Percentiles rank a stretch among this genome's conserved stretches.
Conservation (phyloP, 2,888 invertebrate genomes). For the Drosophila greeni region DNA sequence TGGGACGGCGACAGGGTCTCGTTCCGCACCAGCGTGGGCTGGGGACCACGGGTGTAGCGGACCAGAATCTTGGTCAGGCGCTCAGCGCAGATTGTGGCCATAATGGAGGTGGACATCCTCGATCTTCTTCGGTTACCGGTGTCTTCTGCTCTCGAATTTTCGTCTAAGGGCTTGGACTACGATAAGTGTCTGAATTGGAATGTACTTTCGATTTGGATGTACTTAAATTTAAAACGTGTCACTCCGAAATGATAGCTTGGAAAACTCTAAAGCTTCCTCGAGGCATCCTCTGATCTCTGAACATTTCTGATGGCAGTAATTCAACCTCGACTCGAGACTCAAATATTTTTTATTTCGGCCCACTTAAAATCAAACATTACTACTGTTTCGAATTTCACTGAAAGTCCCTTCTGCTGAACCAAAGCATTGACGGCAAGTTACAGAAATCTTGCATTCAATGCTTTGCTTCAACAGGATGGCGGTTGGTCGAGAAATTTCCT, state of each 20-base stretch:
- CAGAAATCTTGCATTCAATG: not conserved
- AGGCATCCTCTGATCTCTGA: not conserved
- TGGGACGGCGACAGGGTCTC: conserved; percentile 4
- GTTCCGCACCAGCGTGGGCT: conserved; percentile 29
- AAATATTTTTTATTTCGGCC: not conserved
- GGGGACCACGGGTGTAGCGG: conserved; percentile 44
- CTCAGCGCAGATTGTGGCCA: conserved; percentile 64
- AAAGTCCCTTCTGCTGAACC: not conserved
- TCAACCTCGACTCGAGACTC: not conserved
- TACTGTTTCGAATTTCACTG: not conserved
- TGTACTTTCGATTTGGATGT: conserved; percentile 37
- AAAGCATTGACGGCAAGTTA: not conserved
- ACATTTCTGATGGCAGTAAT: no score
- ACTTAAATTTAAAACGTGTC: conserved; percentile 22
- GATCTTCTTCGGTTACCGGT: not conserved
- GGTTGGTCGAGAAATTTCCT: not conserved
- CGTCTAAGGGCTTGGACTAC: not conserved
- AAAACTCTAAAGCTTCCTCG: conserved; percentile 1
- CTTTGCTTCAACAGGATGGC: not conserved
- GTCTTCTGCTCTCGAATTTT: conserved; percentile 7
- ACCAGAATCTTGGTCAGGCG: conserved; percentile 58
- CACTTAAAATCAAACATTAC: not conserved
- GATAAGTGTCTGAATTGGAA: conserved; percentile 14
- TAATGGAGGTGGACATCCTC: conserved; percentile 56
- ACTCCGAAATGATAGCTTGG: conserved; percentile 6